Base-by-base conservation (phyloP, 2,888 invertebrate species). In the Athrips mouffetella region DNA sequence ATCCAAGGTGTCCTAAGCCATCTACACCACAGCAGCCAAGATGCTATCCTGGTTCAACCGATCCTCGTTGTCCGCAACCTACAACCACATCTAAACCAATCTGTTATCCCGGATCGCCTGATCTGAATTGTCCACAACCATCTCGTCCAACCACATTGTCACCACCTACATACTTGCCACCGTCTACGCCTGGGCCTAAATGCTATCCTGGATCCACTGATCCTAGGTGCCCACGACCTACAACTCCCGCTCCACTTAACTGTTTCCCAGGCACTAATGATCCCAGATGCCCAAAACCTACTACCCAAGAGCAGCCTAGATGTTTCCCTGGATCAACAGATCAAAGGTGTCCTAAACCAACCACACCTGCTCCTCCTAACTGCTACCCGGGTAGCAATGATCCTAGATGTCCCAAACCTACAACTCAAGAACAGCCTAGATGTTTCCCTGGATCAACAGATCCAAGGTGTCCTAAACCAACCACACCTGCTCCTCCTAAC, bases 101-200 rank as follows among this genome's bases (percentile, higher is more conserved):
- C 1, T 61, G 66, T 45, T 59, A 62, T 47, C 70, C 77, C 0
- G 81, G 80, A 0, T 72, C 76, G 2, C 57, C 65, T 3, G 66
- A 86, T 57, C 76, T 76, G 0, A 60, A 65, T 1, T 82, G 82
- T 31, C 80, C 79, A 2, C 70, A 70, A 58, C 65, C 71, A 21
- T 49, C 73, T 5, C 55, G 60, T 11, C 66, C 70, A 0, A 63
- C 72, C 0, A 70, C 69, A 11, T 60, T 48, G 33, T 48, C 27
- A 21, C 45, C 53, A 30, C 49, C 49, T 35, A 31, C 49, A 15
- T 48, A 48, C 27, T 33, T 47, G 10, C 55, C 57, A 6, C 57
- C 65, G 2, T 54, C 67, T 13, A 54, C 59, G 1, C 45, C 51
- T 1, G 61, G 57, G 20, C 59, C 62, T 0, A 52, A 41, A 0